phyloP scores from a whole-genome alignment of 2,113 vertebrate species.

The Tupaia tana region DNA sequence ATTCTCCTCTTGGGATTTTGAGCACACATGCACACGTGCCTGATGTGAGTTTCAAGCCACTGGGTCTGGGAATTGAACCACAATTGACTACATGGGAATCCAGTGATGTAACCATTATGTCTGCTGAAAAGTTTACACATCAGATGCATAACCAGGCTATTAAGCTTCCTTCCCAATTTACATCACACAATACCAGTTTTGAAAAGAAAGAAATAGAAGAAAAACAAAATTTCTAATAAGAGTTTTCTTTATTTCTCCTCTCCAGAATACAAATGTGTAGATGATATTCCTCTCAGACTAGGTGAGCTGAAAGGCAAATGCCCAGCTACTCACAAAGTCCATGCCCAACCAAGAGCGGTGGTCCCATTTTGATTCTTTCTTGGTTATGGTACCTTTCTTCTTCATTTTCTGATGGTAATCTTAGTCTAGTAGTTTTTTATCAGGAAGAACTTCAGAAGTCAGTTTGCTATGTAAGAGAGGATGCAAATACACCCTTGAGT shows the following conservation, averaged over 20 bases:
- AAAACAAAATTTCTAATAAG: background rate
- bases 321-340: background rate
- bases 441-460: background rate
- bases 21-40: too few relatives aligned
- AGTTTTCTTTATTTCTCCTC: background rate
- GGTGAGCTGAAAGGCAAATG: background rate
- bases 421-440: conserved; percentile 4
- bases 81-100: too few relatives aligned
- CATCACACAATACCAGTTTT: background rate
- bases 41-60: too few relatives aligned
- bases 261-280: background rate
- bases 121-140: background rate
- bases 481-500: background rate
- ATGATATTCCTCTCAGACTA: background rate
- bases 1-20: too few relatives aligned
- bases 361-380: conserved; percentile 5
- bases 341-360: background rate
- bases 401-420: conserved; percentile 32
- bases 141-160: background rate
- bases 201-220: background rate
- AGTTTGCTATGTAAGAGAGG: background rate
- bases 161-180: background rate
- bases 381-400: background rate
- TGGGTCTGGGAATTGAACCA: too few relatives aligned
- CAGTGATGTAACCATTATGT: too few relatives aligned